A percentile compares a stretch with the other conserved stretches of the same genome.
These are phyloP conservation scores for Isurus oxyrinchus DNA, from an alignment of 2,113 vertebrate genomes.

Conservation along the genomic window DNA sequence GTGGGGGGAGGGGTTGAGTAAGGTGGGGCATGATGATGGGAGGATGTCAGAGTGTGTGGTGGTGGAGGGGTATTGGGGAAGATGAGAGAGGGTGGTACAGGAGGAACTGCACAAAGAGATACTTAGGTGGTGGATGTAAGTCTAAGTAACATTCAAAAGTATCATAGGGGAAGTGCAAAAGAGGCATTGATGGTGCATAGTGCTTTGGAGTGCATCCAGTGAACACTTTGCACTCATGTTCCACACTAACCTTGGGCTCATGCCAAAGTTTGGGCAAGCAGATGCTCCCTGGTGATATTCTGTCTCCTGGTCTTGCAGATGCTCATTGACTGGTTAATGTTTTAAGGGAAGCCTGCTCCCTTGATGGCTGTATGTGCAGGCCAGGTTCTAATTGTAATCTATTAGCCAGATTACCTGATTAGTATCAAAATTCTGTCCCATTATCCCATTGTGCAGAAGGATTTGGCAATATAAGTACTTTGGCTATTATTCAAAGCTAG, in stretches of 20 bases:
- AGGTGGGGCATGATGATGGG: too few relatives aligned
- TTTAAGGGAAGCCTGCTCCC: background rate
- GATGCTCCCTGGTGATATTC: background rate
- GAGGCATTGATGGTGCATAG: background rate
- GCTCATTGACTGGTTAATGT: background rate
- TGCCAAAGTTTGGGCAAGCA: background rate
- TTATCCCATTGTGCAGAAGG: constrained; percentile 13
- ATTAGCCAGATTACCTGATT: constrained; percentile 23
- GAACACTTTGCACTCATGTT: constrained; percentile 11
- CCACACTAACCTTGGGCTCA: constrained; percentile 12
- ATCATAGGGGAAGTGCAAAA: background rate
- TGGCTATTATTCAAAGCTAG: background rate
- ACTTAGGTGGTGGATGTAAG: background rate
- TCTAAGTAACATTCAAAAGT: background rate
- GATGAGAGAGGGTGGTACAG: too few relatives aligned
- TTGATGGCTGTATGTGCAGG: background rate
- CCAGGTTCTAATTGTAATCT: constrained; percentile 21
- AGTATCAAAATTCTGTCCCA: constrained; percentile 6
- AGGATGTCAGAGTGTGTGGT: too few relatives aligned
- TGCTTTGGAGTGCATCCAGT: background rate
- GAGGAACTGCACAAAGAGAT: background rate
- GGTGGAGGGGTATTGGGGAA: too few relatives aligned
- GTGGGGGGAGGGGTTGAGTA: background rate
- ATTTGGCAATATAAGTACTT: constrained; percentile 8
- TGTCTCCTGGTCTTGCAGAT: background rate